Percentiles rank a stretch among this genome's conserved stretches.
phyloP scores from a whole-genome alignment of 2,113 vertebrate species.

The Willisornis vidua region DNA sequence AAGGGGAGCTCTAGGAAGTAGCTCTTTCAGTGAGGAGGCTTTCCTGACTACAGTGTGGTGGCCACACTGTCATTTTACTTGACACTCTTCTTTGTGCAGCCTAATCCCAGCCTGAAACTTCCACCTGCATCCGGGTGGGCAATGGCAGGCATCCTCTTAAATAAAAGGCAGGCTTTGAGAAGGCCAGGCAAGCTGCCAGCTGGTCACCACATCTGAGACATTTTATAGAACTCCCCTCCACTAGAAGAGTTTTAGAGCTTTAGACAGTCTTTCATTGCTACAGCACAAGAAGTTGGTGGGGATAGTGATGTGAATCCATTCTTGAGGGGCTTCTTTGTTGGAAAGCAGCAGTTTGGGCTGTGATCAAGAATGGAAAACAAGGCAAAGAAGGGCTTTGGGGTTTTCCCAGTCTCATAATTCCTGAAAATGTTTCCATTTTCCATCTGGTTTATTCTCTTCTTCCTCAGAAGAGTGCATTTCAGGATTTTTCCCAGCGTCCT shows the following conservation, averaged over 20 bases:
- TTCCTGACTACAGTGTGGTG: neutral
- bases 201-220: neutral
- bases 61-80: neutral
- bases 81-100: neutral
- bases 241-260: neutral
- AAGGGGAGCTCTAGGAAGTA: neutral
- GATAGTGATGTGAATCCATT: accelerated
- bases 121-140: neutral
- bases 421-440: neutral
- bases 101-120: neutral
- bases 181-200: neutral
- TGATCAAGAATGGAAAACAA: neutral
- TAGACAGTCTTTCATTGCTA: neutral
- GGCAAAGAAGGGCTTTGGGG: neutral
- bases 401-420: neutral
- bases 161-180: neutral
- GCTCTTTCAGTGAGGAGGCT: neutral
- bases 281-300: accelerated
- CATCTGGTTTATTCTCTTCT: neutral
- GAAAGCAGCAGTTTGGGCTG: neutral
- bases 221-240: neutral
- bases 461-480: neutral
- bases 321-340: neutral
- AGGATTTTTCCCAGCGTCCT: neutral
- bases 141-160: neutral